Evolutionary conservation across 1,140 invertebrate species (phyloP).

Genomic region (Tribolium madens): DNA sequence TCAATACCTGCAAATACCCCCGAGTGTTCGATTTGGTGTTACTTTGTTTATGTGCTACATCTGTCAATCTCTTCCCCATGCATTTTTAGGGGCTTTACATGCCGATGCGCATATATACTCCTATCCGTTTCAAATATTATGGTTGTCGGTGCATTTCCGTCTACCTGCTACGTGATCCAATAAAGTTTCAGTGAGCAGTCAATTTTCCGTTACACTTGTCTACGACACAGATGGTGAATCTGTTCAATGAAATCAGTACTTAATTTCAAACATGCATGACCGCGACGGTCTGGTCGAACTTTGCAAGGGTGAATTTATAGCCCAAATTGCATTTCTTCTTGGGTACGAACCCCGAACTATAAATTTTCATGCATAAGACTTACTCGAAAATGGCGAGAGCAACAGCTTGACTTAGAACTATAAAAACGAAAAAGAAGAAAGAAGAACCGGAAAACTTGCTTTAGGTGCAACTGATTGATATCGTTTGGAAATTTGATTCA

Average conservation of each 20-base stretch:
- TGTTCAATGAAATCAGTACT: constrained; percentile 19
- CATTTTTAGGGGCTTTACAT: background rate
- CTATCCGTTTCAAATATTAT: background rate
- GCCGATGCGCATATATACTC: background rate
- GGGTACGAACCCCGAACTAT: background rate
- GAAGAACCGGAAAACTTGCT: background rate
- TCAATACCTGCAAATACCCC: background rate
- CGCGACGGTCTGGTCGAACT: background rate
- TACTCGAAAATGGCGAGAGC: background rate
- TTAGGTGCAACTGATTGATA: constrained; percentile 21
- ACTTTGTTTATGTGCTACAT: background rate
- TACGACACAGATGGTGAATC: constrained; percentile 18
- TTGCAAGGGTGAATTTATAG: background rate
- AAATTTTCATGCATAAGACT: background rate
- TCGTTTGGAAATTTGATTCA: constrained; percentile 33
- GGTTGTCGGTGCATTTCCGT: constrained; percentile 5
- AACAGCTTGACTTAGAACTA: background rate
- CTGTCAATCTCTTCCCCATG: constrained; percentile 10
- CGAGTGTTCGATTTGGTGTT: background rate
- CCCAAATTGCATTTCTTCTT: constrained; percentile 5
- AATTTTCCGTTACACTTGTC: constrained; percentile 34
- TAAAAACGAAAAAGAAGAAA: background rate
- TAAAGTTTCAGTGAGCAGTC: constrained; percentile 24
- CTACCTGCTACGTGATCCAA: constrained; percentile 24
- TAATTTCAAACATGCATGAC: constrained; percentile 25